phyloP scores from a whole-genome alignment of 1,140 invertebrate species.

The Sipha flava region DNA sequence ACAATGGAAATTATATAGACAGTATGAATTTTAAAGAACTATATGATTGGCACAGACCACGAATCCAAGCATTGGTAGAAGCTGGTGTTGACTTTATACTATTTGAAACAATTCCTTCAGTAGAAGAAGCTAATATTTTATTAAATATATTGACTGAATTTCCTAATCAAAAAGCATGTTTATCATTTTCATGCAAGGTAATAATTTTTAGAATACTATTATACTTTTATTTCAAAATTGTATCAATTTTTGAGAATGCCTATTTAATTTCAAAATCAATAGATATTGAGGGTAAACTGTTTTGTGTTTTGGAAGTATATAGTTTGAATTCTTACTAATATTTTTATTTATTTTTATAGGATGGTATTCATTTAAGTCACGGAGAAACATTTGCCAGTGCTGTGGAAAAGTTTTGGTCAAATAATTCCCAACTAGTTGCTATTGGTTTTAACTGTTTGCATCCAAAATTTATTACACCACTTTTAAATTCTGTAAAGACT shows the following conservation, averaged over 20 bases:
- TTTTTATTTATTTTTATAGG: constrained; percentile 48
- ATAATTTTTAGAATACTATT: no score
- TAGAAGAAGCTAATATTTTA: constrained; percentile 68
- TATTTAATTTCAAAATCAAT: no score
- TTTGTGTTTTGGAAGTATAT: no score
- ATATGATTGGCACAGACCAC: constrained; percentile 68
- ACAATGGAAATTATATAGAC: constrained; percentile 71
- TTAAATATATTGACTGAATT: constrained; percentile 65
- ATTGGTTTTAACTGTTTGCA: constrained; percentile 80
- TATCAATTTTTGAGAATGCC: no score
- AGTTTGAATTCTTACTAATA: no score
- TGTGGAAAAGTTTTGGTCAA: constrained; percentile 54
- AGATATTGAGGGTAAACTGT: no score
- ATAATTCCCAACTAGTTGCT: constrained; percentile 54
- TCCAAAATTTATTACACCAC: constrained; percentile 50
- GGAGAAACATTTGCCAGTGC: constrained; percentile 63
- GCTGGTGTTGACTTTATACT: constrained; percentile 73
- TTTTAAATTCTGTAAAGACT: constrained; percentile 50
- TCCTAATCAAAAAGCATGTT: constrained; percentile 64
- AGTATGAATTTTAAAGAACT: constrained; percentile 57
- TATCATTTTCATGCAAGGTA: constrained; percentile 76
- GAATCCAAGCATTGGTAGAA: constrained; percentile 64
- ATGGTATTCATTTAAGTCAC: constrained; percentile 57
- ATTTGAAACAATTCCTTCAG: constrained; percentile 81
- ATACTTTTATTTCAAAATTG: no score